These are phyloP conservation scores for Drepana falcataria DNA, from an alignment of 2,888 invertebrate genomes.

Conservation along the genomic window DNA sequence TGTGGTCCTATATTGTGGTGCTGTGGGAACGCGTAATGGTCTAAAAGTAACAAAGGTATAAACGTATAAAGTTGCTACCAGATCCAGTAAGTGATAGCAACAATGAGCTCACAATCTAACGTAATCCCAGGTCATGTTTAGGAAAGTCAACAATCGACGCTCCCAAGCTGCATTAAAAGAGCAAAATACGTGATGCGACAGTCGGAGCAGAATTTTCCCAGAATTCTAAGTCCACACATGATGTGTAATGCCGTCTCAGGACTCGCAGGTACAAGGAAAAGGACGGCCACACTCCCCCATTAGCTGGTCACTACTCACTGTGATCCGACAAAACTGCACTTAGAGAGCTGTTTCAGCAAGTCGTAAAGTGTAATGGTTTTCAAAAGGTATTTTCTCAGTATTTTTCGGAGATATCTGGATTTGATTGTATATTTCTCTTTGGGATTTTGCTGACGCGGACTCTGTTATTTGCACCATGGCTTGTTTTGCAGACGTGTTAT, in stretches of 20 bases:
- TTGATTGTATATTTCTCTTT: slow-evolving; percentile 6
- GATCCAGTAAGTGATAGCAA: background rate
- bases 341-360: slow-evolving; percentile 39
- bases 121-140: slow-evolving; percentile 14
- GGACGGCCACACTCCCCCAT: slow-evolving; percentile 45
- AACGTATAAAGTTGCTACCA: no score
- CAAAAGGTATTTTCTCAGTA: slow-evolving; percentile 24
- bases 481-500: background rate
- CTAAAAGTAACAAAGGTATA: no score
- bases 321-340: slow-evolving; percentile 41
- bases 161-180: slow-evolving; percentile 20
- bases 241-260: slow-evolving; percentile 5
- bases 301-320: slow-evolving; percentile 41
- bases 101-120: background rate
- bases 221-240: slow-evolving; percentile 14
- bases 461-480: background rate
- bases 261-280: slow-evolving; percentile 51
- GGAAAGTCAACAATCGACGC: slow-evolving; percentile 26
- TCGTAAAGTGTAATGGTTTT: slow-evolving; percentile 37
- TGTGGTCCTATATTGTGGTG: no score
- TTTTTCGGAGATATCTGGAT: slow-evolving; percentile 2
- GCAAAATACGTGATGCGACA: slow-evolving; percentile 25
- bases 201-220: slow-evolving; percentile 17
- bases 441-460: background rate
- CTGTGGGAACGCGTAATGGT: no score